Conservation (phyloP, 2,113 vertebrate species). For the Dasyprocta punctata region DNA sequence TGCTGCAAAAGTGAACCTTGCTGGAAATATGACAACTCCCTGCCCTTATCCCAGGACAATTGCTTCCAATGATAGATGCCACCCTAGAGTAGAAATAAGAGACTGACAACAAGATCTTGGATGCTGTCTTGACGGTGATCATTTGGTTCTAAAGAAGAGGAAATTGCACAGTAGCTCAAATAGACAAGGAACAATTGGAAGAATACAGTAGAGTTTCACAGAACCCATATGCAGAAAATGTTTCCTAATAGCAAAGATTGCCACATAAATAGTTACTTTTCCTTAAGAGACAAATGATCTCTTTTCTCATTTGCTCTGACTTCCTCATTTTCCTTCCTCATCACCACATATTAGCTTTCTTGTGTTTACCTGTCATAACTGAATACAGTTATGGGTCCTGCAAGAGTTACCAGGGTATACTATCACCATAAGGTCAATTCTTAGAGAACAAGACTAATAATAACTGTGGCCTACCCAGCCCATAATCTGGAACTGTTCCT, state of each 20-base stretch:
- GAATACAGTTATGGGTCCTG: background rate
- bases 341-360: background rate
- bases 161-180: constrained; percentile 1
- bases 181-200: background rate
- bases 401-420: background rate
- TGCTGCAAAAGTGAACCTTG: constrained; percentile 19
- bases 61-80: background rate
- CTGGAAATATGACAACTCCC: background rate
- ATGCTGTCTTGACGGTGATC: background rate
- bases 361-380: background rate
- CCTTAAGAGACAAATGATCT: background rate
- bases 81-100: background rate
- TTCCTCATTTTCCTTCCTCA: background rate
- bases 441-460: background rate
- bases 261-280: background rate
- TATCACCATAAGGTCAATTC: background rate
- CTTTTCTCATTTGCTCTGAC: background rate
- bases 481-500: too few species aligned
- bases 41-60: background rate
- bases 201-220: background rate
- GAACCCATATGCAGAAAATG: background rate
- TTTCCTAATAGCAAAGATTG: background rate
- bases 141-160: background rate
- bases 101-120: background rate
- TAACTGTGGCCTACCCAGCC: background rate